These are phyloP conservation scores for Poecile atricapillus DNA, from an alignment of 2,113 vertebrate genomes.

Conservation along the genomic window DNA sequence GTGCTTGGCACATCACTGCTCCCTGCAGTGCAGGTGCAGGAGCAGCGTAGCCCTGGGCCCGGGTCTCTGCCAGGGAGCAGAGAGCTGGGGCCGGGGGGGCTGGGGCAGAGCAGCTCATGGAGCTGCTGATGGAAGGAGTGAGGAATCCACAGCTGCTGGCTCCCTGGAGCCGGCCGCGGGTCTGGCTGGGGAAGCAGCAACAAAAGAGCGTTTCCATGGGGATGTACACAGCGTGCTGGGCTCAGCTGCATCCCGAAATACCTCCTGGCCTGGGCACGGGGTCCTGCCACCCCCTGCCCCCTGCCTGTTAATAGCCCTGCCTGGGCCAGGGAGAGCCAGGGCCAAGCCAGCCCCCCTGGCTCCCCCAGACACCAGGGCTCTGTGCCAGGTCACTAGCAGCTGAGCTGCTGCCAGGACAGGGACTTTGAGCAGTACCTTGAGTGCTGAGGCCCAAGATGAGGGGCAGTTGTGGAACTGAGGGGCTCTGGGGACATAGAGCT, in stretches of 20 bases:
- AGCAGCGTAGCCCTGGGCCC: fast-evolving
- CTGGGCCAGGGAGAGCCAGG: neutral
- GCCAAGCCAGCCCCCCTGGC: neutral
- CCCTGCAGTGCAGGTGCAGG: neutral
- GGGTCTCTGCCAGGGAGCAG: fast-evolving
- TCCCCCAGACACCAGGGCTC: fast-evolving
- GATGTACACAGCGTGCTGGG: neutral
- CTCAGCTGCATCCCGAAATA: neutral
- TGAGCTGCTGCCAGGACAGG: neutral
- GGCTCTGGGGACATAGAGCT: fast-evolving
- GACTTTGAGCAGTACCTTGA: neutral
- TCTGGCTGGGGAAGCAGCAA: slow-evolving; percentile 11
- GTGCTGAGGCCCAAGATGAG: neutral
- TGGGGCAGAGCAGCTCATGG: fast-evolving
- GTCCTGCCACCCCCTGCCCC: neutral
- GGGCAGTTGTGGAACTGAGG: neutral
- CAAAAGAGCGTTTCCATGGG: slow-evolving; percentile 50
- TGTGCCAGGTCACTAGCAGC: neutral
- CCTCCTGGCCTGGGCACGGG: neutral
- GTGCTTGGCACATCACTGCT: fast-evolving
- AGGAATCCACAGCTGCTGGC: slow-evolving; percentile 64
- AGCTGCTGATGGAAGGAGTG: slow-evolving; percentile 58
- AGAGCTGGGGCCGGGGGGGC: neutral
- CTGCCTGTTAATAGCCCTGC: neutral
- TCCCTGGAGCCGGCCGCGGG: neutral